Percentiles rank a stretch among this genome's conserved stretches.
phyloP scores from a whole-genome alignment of 2,797 vertebrate species.

The Ibycter americanus region DNA sequence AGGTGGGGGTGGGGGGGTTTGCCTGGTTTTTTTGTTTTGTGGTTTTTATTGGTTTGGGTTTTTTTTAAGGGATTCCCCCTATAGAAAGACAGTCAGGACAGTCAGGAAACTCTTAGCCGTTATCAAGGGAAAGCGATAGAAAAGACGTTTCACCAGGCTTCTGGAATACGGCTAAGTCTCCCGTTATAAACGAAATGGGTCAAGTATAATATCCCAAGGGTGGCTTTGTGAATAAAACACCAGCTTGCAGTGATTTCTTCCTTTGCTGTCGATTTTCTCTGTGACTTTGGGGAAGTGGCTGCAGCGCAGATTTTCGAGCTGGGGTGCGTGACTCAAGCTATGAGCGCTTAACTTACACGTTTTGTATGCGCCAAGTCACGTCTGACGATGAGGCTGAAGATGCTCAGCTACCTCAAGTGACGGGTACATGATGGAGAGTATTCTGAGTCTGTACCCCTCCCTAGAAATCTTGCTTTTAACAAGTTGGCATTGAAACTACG shows the following conservation, averaged over 20 bases:
- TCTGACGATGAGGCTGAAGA: background rate
- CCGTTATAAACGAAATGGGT: background rate
- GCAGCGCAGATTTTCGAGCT: background rate
- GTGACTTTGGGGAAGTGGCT: background rate
- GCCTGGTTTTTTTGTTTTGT: background rate
- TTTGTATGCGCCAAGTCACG: background rate
- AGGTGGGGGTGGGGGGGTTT: fast-evolving
- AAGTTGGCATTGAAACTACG: background rate
- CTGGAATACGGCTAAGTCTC: background rate
- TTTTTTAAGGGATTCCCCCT: background rate
- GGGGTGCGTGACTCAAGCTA: background rate
- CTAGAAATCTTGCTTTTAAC: background rate
- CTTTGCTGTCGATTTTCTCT: background rate
- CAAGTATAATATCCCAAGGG: background rate
- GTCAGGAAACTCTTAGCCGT: background rate
- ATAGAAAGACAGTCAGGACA: background rate
- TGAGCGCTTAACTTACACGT: background rate
- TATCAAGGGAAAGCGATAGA: background rate
- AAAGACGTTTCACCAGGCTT: background rate
- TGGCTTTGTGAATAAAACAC: background rate
- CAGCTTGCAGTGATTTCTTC: background rate
- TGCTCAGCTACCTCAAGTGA: background rate
- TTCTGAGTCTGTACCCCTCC: background rate
- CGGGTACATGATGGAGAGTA: background rate
- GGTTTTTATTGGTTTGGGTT: background rate